Evolutionary conservation across 2,888 invertebrate species (phyloP).

Genomic region (Apamea crenata): DNA sequence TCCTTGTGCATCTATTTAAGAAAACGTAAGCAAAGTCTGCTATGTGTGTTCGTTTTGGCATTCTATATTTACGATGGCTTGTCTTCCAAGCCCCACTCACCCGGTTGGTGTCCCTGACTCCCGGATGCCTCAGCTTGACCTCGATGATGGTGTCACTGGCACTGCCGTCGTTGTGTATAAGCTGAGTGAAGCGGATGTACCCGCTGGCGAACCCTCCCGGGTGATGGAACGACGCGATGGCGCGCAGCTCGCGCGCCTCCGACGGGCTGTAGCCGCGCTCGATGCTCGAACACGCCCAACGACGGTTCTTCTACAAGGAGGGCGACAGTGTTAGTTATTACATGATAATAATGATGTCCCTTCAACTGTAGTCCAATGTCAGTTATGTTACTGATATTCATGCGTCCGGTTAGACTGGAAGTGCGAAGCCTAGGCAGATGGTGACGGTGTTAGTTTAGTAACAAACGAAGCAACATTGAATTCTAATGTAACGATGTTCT

Average conservation of each 20-base stretch:
- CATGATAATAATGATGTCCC: neutral
- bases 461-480: neutral
- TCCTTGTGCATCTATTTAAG: neutral
- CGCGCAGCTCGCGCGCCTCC: conserved; percentile 96
- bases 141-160: conserved; percentile 97
- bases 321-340: neutral
- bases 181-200: conserved; percentile 95
- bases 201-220: conserved; percentile 96
- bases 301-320: conserved; percentile 84
- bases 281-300: conserved; percentile 96
- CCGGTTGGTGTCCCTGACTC: conserved; percentile 95
- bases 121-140: conserved; percentile 96
- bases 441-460: neutral
- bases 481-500: neutral
- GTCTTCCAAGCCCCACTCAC: conserved; percentile 79
- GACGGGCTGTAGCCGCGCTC: conserved; percentile 97
- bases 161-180: conserved; percentile 96
- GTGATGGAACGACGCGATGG: conserved; percentile 97
- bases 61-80: neutral
- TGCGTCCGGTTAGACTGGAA: neutral
- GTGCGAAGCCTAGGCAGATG: neutral
- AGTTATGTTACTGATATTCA: neutral
- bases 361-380: neutral
- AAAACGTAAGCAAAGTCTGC: neutral
- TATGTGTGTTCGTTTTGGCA: neutral